These are phyloP conservation scores for Steinernema scapterisci DNA, from an alignment of 2,888 invertebrate species.

Conservation along the genomic window DNA sequence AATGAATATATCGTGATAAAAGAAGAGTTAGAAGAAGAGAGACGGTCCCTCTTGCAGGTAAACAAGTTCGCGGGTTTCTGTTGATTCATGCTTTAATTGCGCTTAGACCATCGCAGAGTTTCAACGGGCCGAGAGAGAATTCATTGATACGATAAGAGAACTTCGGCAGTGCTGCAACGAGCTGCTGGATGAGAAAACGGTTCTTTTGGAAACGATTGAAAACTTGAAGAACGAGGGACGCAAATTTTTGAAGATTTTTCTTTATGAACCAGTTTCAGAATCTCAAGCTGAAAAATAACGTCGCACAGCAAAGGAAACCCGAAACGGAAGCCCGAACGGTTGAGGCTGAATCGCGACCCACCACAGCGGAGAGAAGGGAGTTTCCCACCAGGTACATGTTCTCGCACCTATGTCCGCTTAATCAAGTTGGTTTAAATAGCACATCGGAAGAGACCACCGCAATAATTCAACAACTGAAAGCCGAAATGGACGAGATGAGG, in stretches of 20 bases:
- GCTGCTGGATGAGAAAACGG: not conserved
- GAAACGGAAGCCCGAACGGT: no score
- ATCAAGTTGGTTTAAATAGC: not conserved
- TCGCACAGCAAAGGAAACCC: no score
- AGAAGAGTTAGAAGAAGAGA: not conserved
- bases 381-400: no score
- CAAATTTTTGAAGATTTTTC: no score
- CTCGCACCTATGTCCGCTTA: no score
- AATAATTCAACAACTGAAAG: not conserved
- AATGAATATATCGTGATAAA: not conserved
- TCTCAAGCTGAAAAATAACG: no score
- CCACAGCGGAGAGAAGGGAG: no score
- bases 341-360: no score
- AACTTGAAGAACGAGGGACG: not conserved
- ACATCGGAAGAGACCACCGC: not conserved
- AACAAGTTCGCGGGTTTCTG: no score
- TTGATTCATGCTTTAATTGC: no score
- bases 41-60: not conserved
- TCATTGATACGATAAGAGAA: constrained; percentile 5
- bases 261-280: no score
- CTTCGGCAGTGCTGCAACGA: not conserved
- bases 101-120: not conserved
- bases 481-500: not conserved
- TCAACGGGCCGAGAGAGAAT: not conserved
- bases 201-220: not conserved